Percentiles rank a stretch among this genome's conserved stretches.
Evolutionary conservation across 2,113 vertebrate species (phyloP).

Genomic region (Aythya baeri): DNA sequence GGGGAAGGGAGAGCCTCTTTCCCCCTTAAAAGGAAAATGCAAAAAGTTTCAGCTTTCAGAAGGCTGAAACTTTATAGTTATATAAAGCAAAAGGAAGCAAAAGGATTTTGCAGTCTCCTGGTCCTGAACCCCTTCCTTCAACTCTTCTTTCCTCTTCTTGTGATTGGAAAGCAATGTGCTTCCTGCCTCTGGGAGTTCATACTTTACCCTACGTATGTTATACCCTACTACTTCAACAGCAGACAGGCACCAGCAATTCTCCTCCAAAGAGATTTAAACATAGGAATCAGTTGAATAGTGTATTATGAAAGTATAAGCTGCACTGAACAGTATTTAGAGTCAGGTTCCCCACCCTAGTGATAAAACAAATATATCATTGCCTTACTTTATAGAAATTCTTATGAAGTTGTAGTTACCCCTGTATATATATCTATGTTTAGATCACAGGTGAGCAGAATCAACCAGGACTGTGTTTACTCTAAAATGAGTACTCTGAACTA

Average conservation of each 20-base stretch:
- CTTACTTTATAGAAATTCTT: background rate
- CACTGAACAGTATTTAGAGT: background rate
- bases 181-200: accelerated
- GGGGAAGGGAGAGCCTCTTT: background rate
- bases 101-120: background rate
- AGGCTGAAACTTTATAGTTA: background rate
- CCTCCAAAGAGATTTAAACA: background rate
- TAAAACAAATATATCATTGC: background rate
- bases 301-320: background rate
- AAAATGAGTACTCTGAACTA: accelerated
- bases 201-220: background rate
- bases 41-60: background rate
- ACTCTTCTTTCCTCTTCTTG: background rate
- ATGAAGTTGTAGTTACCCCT: background rate
- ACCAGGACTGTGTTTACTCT: background rate
- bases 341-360: background rate
- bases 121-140: background rate
- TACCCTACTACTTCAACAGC: background rate
- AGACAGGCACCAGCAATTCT: background rate
- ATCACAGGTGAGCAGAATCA: background rate
- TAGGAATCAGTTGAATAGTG: background rate
- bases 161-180: background rate
- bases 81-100: background rate
- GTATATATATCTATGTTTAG: background rate
- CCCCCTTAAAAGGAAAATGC: background rate